A percentile compares a stretch with the other conserved stretches of the same genome.
phyloP scores from a whole-genome alignment of 2,888 invertebrate species.

The Xanthia icteritia region DNA sequence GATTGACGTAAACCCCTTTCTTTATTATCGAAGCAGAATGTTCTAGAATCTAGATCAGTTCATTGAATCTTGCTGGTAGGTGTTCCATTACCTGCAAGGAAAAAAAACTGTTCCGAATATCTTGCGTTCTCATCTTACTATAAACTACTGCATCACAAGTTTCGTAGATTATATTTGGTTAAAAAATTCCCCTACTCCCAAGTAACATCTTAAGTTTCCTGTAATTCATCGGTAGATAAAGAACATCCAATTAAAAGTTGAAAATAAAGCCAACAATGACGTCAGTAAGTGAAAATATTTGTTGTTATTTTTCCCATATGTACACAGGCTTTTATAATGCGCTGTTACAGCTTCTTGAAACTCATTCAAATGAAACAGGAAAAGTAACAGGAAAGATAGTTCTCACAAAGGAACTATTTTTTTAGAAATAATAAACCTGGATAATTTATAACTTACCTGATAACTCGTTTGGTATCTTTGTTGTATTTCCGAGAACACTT shows the following conservation, averaged over 20 bases:
- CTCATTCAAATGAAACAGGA: slow-evolving; percentile 39
- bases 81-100: background rate
- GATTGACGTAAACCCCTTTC: background rate
- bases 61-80: too few relatives aligned
- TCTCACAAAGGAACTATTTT: slow-evolving; percentile 35
- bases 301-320: slow-evolving; percentile 16
- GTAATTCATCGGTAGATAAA: slow-evolving; percentile 6
- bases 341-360: slow-evolving; percentile 42
- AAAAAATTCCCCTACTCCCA: slow-evolving; percentile 39
- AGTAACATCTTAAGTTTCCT: slow-evolving; percentile 13
- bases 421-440: slow-evolving; percentile 48
- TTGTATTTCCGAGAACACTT: slow-evolving; percentile 60
- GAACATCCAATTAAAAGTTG: slow-evolving; percentile 15
- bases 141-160: background rate
- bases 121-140: background rate
- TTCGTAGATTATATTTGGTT: background rate
- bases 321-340: background rate
- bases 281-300: background rate
- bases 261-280: slow-evolving; percentile 20
- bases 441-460: slow-evolving; percentile 38
- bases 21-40: background rate
- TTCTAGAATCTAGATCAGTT: background rate
- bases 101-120: background rate
- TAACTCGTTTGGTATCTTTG: slow-evolving; percentile 52
- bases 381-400: slow-evolving; percentile 46